Evolutionary conservation across 2,113 vertebrate genomes (phyloP).

Genomic region (Gambusia holbrooki): DNA sequence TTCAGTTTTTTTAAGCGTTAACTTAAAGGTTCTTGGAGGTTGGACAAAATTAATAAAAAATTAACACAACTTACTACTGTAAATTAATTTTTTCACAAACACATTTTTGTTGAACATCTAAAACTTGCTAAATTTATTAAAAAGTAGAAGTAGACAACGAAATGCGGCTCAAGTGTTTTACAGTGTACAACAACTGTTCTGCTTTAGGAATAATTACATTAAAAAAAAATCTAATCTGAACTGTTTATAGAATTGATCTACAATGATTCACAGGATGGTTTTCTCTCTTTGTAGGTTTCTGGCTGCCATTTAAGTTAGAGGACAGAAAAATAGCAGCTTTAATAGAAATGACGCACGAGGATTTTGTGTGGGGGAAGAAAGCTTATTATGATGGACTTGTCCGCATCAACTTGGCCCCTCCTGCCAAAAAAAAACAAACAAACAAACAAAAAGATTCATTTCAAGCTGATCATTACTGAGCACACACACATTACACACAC

Average conservation of each 20-base stretch:
- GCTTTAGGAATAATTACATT: neutral
- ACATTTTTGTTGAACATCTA: too few species aligned
- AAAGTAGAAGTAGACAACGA: too few species aligned
- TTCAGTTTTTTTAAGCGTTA: too few species aligned
- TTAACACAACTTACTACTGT: too few species aligned
- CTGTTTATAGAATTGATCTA: neutral
- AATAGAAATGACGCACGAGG: neutral
- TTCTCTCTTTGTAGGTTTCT: neutral
- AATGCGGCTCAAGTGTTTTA: too few species aligned
- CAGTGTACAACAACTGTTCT: too few species aligned
- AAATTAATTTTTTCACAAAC: too few species aligned
- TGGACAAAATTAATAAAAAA: too few species aligned
- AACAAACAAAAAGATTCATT: constrained; percentile 10
- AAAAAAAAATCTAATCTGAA: neutral
- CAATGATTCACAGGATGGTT: neutral
- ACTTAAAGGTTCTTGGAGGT: too few species aligned
- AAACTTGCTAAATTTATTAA: too few species aligned
- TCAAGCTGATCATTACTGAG: constrained; percentile 27
- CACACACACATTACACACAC: constrained; percentile 1
- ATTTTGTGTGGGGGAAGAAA: neutral
- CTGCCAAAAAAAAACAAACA: constrained; percentile 3
- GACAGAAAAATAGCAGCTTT: constrained; percentile 4
- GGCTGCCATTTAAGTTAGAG: neutral
- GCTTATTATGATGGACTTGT: neutral
- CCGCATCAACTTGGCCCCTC: neutral